Percentiles rank a stretch among this genome's conserved stretches.
Conservation (phyloP, 2,888 invertebrate species). For the Cosmia pyralina region DNA sequence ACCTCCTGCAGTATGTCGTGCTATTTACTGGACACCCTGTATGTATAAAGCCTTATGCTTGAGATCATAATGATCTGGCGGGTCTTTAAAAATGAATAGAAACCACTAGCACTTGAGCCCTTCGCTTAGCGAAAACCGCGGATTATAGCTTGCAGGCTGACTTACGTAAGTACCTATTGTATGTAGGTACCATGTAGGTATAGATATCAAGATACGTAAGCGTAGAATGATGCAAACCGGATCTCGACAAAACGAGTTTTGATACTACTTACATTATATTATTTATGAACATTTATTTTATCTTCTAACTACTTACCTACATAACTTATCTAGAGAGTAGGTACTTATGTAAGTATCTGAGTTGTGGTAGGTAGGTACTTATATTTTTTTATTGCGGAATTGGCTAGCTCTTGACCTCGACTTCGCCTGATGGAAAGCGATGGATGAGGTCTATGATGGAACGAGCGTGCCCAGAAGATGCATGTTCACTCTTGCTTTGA, state of each 20-base stretch:
- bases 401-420: no score
- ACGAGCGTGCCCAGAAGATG: no score
- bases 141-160: neutral
- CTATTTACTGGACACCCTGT: no score
- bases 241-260: slow-evolving; percentile 47
- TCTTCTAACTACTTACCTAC: neutral
- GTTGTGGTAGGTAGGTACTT: no score
- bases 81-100: no score
- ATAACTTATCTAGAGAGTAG: slow-evolving; percentile 9
- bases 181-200: neutral
- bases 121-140: slow-evolving; percentile 9
- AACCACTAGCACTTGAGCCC: slow-evolving; percentile 1
- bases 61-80: slow-evolving; percentile 4
- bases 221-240: slow-evolving; percentile 50
- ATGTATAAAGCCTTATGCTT: no score
- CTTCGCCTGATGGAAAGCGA: no score
- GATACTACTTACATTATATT: neutral
- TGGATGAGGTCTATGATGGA: no score
- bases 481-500: no score
- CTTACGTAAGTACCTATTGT: neutral
- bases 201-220: neutral
- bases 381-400: no score
- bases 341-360: no score
- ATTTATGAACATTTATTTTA: slow-evolving; percentile 6
- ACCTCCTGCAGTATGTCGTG: no score